These are phyloP conservation scores for Diplodus sargus DNA, from an alignment of 2,797 vertebrate genomes.

Conservation along the genomic window DNA sequence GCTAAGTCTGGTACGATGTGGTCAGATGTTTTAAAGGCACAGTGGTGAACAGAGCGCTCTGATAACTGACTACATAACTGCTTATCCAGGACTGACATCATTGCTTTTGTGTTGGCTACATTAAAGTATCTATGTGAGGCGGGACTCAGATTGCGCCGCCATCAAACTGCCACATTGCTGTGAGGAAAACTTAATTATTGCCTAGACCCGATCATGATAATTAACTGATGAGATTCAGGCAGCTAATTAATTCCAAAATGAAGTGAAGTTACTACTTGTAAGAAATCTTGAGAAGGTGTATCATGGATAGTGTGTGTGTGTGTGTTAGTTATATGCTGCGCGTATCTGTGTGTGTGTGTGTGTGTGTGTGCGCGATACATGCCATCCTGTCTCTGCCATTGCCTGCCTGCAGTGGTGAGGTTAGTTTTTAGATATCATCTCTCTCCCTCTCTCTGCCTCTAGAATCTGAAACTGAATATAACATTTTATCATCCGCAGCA, in stretches of 20 bases:
- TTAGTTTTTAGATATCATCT: conserved; percentile 69
- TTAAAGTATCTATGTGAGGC: conserved; percentile 27
- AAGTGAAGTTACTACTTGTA: conserved; percentile 48
- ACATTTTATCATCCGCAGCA: conserved; percentile 77
- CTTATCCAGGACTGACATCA: neutral
- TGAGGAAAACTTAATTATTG: conserved; percentile 68
- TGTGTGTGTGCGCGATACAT: conserved; percentile 39
- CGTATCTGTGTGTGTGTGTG: neutral
- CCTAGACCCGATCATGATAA: conserved; percentile 60
- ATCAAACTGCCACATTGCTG: conserved; percentile 8
- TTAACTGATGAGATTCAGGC: conserved; percentile 66
- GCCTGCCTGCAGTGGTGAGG: conserved; percentile 56
- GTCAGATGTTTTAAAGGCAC: neutral
- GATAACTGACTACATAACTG: neutral
- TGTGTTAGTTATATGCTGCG: neutral
- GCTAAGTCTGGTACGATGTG: neutral
- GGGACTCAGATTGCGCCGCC: conserved; percentile 5
- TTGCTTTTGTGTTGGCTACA: conserved; percentile 1
- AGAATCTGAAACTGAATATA: conserved; percentile 72
- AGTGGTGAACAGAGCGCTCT: neutral
- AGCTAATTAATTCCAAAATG: conserved; percentile 68
- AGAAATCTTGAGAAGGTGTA: conserved; percentile 55
- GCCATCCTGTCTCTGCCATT: conserved; percentile 48
- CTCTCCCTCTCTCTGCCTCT: conserved; percentile 42
- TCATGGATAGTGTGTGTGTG: conserved; percentile 20